A percentile compares a stretch with the other conserved stretches of the same genome.
phyloP scores from a whole-genome alignment of 2,888 invertebrate genomes.

The Epinotia bilunana region DNA sequence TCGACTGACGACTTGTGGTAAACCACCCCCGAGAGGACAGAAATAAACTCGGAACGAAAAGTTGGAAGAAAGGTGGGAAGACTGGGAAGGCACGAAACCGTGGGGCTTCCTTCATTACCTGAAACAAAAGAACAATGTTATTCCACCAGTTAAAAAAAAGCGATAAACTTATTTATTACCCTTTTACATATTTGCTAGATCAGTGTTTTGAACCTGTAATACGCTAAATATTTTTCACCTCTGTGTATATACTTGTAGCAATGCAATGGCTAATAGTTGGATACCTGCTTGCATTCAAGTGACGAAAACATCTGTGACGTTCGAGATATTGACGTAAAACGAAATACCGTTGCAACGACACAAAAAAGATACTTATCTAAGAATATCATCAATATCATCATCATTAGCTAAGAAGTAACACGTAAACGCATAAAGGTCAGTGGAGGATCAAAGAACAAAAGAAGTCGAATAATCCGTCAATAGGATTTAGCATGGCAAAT shows the following conservation, averaged over 20 bases:
- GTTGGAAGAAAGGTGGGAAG: slow-evolving; percentile 46
- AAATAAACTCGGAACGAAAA: slow-evolving; percentile 48
- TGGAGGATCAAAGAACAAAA: slow-evolving; percentile 11
- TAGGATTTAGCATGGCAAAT: slow-evolving; percentile 14
- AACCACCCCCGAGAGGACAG: slow-evolving; percentile 49
- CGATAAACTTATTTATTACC: background rate
- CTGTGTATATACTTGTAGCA: background rate
- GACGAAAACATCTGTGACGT: background rate
- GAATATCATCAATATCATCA: too few relatives aligned
- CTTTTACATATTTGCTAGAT: background rate
- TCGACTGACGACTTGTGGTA: slow-evolving; percentile 46
- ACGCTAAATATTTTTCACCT: too few relatives aligned
- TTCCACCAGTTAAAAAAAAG: background rate
- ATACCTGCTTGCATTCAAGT: background rate
- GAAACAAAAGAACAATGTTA: slow-evolving; percentile 65
- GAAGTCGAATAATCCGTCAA: slow-evolving; percentile 16
- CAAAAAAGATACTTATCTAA: background rate
- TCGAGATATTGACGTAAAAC: background rate
- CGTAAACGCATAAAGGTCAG: slow-evolving; percentile 5
- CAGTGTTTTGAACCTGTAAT: background rate
- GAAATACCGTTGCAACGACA: background rate
- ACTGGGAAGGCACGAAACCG: slow-evolving; percentile 51
- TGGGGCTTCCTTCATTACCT: slow-evolving; percentile 69
- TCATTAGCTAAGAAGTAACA: background rate
- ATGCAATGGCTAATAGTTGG: background rate